These are phyloP conservation scores for Orbicella faveolata DNA, from an alignment of 64 coral and sea anemone species.

Conservation along the genomic window DNA sequence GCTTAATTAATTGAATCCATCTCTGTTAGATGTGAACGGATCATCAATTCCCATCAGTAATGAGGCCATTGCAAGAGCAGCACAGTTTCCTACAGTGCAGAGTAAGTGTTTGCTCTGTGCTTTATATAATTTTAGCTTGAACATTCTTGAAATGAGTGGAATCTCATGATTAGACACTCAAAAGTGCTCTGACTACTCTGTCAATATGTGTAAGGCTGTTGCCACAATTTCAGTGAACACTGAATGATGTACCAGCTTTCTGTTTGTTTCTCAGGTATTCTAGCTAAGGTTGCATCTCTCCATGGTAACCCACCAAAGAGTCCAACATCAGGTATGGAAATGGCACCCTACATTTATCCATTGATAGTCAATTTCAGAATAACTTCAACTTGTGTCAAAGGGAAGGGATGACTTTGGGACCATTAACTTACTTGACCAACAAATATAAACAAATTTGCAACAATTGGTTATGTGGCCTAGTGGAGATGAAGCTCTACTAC, in stretches of 20 bases:
- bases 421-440: too few species aligned
- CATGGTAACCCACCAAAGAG: constrained; percentile 78
- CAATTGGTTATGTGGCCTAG: too few species aligned
- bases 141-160: too few species aligned
- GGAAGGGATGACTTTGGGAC: too few species aligned
- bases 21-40: constrained; percentile 46
- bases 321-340: constrained; percentile 65
- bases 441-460: too few species aligned
- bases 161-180: too few species aligned
- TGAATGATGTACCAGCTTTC: background rate
- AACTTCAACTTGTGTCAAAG: too few species aligned
- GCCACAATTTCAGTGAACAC: background rate
- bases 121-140: background rate
- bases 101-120: constrained; percentile 46
- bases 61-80: constrained; percentile 88
- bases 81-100: constrained; percentile 93
- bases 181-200: too few species aligned
- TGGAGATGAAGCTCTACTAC: too few species aligned
- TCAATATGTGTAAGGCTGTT: too few species aligned
- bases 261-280: constrained; percentile 75
- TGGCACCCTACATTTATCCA: background rate
- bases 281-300: constrained; percentile 94
- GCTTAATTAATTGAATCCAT: background rate
- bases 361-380: too few species aligned
- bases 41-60: constrained; percentile 67